Percentiles rank a stretch among this genome's conserved stretches.
These are phyloP conservation scores for Callorhinus ursinus DNA, from an alignment of 2,113 vertebrate genomes.

Conservation along the genomic window DNA sequence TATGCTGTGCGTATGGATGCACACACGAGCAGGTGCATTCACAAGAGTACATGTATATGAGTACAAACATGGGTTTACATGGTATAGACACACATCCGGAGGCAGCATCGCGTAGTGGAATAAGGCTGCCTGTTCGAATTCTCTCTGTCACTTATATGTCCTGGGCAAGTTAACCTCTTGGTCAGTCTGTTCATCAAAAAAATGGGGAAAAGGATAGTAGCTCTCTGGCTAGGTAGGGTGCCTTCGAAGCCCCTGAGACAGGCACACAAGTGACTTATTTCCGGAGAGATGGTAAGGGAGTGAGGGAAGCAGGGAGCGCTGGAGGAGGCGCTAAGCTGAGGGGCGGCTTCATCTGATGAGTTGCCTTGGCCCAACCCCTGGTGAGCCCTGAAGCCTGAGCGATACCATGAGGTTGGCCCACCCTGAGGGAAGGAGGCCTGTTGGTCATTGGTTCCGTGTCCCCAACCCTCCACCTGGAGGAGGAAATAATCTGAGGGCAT, in stretches of 20 bases:
- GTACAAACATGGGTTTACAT: rapidly evolving
- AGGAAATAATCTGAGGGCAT: not conserved
- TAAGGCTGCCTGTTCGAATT: not conserved
- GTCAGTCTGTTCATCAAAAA: not conserved
- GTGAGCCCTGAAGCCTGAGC: not conserved
- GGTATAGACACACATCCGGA: rapidly evolving
- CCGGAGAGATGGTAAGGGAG: not conserved
- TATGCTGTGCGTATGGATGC: not conserved
- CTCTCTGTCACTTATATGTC: not conserved
- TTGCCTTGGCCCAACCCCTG: not conserved
- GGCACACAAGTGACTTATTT: not conserved
- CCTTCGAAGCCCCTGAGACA: not conserved
- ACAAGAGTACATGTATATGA: rapidly evolving
- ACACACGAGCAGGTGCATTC: not conserved
- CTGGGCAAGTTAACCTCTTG: not conserved
- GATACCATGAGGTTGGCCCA: no score
- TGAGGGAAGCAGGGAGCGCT: not conserved
- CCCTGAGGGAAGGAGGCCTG: not conserved
- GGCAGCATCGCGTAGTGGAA: not conserved
- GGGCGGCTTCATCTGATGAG: not conserved
- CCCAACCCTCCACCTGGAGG: not conserved
- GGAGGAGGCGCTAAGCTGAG: not conserved
- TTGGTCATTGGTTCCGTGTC: not conserved
- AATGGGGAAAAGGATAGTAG: not conserved
- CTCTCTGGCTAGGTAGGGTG: not conserved